Conservation (phyloP, 2,888 invertebrate species). For the Magallana nippona region DNA sequence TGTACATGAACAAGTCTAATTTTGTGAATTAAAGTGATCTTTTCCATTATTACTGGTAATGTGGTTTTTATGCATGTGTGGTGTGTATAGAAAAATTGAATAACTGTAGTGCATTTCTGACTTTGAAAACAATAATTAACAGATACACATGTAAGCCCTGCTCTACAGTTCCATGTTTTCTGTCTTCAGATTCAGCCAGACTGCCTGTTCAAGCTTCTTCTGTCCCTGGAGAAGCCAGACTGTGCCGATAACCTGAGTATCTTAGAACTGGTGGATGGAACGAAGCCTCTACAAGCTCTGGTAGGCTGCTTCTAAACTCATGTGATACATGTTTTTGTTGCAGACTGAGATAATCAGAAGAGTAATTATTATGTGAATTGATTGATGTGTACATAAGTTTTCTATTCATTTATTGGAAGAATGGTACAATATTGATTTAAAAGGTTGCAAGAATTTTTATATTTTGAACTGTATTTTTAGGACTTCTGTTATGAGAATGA, state of each 20-base stretch:
- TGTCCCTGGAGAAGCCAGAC: constrained; percentile 92
- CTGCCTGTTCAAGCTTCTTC: constrained; percentile 89
- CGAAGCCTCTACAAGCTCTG: constrained; percentile 85
- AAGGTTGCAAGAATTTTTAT: too few species aligned
- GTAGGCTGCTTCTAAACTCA: constrained; percentile 50
- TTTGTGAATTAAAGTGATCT: neutral
- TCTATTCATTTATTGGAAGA: too few species aligned
- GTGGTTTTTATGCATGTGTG: neutral
- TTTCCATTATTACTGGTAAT: neutral
- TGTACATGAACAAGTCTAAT: neutral
- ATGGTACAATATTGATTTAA: too few species aligned
- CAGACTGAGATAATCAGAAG: too few species aligned
- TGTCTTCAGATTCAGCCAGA: constrained; percentile 71
- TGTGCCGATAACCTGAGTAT: constrained; percentile 80
- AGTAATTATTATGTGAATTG: too few species aligned
- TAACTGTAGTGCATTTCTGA: neutral
- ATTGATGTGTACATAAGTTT: too few species aligned
- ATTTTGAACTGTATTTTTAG: constrained; percentile 60
- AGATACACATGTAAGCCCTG: too few species aligned
- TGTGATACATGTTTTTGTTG: neutral
- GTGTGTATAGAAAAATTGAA: neutral
- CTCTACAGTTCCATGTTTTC: neutral
- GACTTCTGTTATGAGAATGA: constrained; percentile 99
- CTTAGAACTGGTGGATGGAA: constrained; percentile 81
- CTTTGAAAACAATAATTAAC: neutral